Evolutionary conservation across 1,140 invertebrate species (phyloP).

Genomic region (Musca domestica): DNA sequence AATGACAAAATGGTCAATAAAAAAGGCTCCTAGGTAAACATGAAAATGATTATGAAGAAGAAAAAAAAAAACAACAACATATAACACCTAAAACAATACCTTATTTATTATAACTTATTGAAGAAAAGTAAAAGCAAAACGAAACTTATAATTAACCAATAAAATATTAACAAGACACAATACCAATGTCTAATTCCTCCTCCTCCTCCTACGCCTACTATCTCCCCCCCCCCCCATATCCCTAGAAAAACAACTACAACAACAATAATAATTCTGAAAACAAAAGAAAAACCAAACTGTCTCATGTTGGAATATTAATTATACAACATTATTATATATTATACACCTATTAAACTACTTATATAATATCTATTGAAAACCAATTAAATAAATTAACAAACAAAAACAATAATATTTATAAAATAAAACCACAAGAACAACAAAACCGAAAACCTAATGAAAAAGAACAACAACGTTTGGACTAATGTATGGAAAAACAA

Average conservation of each 20-base stretch:
- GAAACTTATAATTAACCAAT: conserved; percentile 1
- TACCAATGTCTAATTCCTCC: too few species aligned
- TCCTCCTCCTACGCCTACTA: too few species aligned
- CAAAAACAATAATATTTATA: conserved; percentile 21
- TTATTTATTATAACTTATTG: not conserved
- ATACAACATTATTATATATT: conserved; percentile 1
- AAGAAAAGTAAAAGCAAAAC: not conserved
- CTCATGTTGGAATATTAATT: conserved; percentile 21
- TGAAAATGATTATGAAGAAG: not conserved
- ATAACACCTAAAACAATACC: not conserved
- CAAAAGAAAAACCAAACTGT: conserved; percentile 3
- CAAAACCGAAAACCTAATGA: not conserved
- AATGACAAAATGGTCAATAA: conserved; percentile 6
- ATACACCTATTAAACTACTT: conserved; percentile 16
- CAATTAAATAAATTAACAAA: conserved; percentile 3
- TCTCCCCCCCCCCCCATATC: not conserved
- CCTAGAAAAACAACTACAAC: not conserved
- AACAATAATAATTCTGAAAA: not conserved
- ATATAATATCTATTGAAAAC: conserved; percentile 20
- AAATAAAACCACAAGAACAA: not conserved
- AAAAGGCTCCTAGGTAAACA: conserved; percentile 7
- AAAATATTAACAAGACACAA: not conserved
- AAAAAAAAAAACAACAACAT: not conserved
- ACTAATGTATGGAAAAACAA: not conserved
- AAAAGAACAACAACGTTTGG: conserved; percentile 1